Conservation (phyloP, 2,888 invertebrate species). For the Spilarctia lutea region DNA sequence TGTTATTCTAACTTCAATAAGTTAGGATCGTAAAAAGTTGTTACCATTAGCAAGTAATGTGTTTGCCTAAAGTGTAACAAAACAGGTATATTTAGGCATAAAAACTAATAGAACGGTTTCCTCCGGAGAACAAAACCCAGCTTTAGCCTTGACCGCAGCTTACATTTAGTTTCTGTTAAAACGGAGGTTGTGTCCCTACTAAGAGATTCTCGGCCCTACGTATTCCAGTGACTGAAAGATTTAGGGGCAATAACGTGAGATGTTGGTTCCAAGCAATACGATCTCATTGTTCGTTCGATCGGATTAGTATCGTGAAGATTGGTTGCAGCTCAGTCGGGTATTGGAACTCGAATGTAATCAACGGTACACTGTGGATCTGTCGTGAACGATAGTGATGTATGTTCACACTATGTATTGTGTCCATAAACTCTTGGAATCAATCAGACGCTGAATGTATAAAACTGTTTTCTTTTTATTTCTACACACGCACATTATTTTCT, state of each 20-base stretch:
- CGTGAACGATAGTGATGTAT: constrained; percentile 45
- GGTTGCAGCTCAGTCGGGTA: constrained; percentile 55
- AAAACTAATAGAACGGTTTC: constrained; percentile 13
- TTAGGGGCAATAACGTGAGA: constrained; percentile 84
- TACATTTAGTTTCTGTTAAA: constrained; percentile 19
- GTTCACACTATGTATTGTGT: constrained; percentile 42
- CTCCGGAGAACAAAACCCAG: not conserved
- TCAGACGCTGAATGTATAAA: constrained; percentile 19
- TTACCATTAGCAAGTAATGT: not conserved
- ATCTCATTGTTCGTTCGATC: constrained; percentile 80
- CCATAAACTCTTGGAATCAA: constrained; percentile 43
- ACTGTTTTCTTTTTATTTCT: not conserved
- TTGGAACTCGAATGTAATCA: constrained; percentile 55
- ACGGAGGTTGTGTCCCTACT: constrained; percentile 25
- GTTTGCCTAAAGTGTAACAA: not conserved
- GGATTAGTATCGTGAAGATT: constrained; percentile 77
- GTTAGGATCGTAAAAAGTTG: not conserved
- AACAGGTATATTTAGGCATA: not conserved
- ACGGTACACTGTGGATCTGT: constrained; percentile 45
- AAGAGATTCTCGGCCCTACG: constrained; percentile 52
- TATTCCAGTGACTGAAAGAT: constrained; percentile 75
- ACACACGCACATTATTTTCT: not conserved
- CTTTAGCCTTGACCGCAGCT: constrained; percentile 35
- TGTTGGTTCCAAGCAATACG: constrained; percentile 74
- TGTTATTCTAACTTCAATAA: not conserved